A percentile compares a stretch with the other conserved stretches of the same genome.
phyloP scores from a whole-genome alignment of 2,113 vertebrate genomes.

The Morone chrysops region DNA sequence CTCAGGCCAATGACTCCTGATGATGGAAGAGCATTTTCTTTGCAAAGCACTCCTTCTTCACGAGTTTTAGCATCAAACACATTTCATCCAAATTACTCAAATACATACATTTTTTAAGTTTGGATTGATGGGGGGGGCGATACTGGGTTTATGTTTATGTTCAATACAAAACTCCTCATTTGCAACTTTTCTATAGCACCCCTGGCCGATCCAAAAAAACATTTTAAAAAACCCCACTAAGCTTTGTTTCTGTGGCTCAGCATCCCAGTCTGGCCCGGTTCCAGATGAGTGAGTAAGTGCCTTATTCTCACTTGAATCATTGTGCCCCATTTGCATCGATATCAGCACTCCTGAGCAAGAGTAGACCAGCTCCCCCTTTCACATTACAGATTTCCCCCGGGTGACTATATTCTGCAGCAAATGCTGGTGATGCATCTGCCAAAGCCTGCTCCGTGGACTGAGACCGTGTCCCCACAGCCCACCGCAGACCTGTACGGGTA shows the following conservation, averaged over 20 bases:
- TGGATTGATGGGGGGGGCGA: not conserved
- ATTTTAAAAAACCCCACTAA: not conserved
- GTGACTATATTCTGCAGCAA: constrained; percentile 43
- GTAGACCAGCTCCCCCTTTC: constrained; percentile 19
- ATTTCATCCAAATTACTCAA: too few species aligned
- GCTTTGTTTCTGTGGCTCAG: not conserved
- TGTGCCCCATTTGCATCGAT: constrained; percentile 53
- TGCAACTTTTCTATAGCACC: not conserved
- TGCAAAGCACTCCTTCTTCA: too few species aligned
- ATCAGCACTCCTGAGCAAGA: constrained; percentile 37
- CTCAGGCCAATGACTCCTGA: not conserved
- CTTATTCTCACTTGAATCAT: constrained; percentile 42
- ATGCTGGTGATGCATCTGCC: constrained; percentile 33
- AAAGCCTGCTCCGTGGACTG: not conserved
- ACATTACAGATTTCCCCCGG: constrained; percentile 37
- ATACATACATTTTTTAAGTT: too few species aligned
- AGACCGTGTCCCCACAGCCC: constrained; percentile 6
- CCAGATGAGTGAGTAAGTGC: constrained; percentile 12
- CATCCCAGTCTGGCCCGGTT: constrained; percentile 5
- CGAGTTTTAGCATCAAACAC: too few species aligned
- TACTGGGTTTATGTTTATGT: not conserved
- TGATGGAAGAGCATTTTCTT: not conserved
- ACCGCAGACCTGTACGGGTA: constrained; percentile 19
- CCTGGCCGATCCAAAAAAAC: not conserved
- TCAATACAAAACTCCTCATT: not conserved